phyloP scores from a whole-genome alignment of 2,888 invertebrate genomes.

The Crematogaster levior region DNA sequence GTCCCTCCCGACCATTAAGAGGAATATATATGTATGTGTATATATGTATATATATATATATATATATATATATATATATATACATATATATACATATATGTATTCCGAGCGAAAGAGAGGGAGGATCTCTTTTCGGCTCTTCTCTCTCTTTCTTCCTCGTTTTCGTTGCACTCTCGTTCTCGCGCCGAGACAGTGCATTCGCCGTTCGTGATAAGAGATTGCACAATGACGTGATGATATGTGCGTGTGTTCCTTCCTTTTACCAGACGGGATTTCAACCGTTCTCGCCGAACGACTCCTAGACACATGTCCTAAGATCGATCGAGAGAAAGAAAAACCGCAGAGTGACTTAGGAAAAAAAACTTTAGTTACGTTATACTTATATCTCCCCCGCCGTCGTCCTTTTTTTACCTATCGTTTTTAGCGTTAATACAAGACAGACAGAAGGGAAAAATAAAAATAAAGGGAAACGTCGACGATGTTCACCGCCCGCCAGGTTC shows the following conservation, averaged over 20 bases:
- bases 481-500: conserved; percentile 4
- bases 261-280: conserved; percentile 52
- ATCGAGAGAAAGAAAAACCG: conserved; percentile 40
- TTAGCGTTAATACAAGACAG: conserved; percentile 58
- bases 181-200: conserved; percentile 66
- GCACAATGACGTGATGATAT: conserved; percentile 63
- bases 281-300: conserved; percentile 49
- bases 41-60: too few relatives aligned
- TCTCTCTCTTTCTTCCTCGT: conserved; percentile 57
- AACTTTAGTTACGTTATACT: conserved; percentile 65
- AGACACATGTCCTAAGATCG: conserved; percentile 1
- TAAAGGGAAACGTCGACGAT: not conserved
- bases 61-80: too few relatives aligned
- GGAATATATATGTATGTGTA: conserved; percentile 20
- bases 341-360: conserved; percentile 71
- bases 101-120: conserved; percentile 36
- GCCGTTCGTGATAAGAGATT: conserved; percentile 70
- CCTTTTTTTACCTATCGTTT: conserved; percentile 65
- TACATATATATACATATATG: too few relatives aligned
- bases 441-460: conserved; percentile 17
- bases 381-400: conserved; percentile 15
- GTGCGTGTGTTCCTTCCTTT: conserved; percentile 66
- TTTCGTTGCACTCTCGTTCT: conserved; percentile 30
- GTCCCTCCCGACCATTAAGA: conserved; percentile 32
- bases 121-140: not conserved